Evolutionary conservation across 2,113 vertebrate genomes (phyloP), one percentile per base, ranked within the genome.

Genomic region (Hiodon tergisus): DNA sequence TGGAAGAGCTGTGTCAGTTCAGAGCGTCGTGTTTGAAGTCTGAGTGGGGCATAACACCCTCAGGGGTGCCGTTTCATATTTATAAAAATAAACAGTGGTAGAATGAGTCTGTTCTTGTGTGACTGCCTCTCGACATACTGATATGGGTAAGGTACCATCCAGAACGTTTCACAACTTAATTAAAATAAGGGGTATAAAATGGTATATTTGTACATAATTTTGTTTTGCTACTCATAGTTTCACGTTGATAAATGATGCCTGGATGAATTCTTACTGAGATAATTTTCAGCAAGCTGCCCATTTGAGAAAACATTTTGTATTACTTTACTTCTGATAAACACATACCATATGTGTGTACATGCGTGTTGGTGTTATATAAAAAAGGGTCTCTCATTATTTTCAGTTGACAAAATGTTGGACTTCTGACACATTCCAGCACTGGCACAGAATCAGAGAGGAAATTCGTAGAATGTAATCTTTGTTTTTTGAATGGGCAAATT

Each of bases 41-140:
- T 79, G 74, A 83, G 78, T 74, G 78, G 81, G 80, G 53, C 78
- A 79, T 83, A 82, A 88, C 79, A 85, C 85, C 88, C 85, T 83
- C 74, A 69, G 86, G 86, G 31, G 84, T 85, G 83, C 81, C 67
- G 74, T 87, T 87, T 83, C 81, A 86, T 74, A 76, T 88, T 84
- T 87, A 81, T 71, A 78, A 88, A 88, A 86, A 87, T 86, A 89
- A 88, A 89, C 86, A 86, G 82, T 86, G 82, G 80, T 76, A 53
- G 17, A 76, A 85, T 86, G 85, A 83, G 83, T 76, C 79, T 75
- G 75, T 80, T 86, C 86, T 84, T 84, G 86, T 83, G 81, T 77
- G 82, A 83, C 83, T 81, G 77, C 83, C 78, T 83, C 67, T 79
- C 78, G 82, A 73, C 57, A 61, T 78, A 76, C 55, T 74, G 72